Evolutionary conservation across 2,888 invertebrate species (phyloP).

Genomic region (Notodonta ziczac): DNA sequence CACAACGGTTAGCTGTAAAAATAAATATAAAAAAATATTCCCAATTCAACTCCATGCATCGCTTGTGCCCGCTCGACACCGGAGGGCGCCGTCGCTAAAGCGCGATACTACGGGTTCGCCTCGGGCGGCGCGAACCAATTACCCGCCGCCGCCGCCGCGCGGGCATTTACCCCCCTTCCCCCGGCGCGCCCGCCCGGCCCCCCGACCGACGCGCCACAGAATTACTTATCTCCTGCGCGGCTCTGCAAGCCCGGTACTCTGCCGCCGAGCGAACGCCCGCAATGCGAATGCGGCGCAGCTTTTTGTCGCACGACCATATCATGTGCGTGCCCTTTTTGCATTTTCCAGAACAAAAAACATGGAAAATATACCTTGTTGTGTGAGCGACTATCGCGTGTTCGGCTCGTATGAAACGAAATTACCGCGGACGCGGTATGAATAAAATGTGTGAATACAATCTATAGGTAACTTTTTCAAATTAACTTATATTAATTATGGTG

Average conservation of each 20-base stretch:
- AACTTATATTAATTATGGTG: background rate
- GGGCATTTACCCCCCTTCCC: conserved; percentile 76
- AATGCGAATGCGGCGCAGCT: conserved; percentile 69
- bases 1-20: conserved; percentile 15
- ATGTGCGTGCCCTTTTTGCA: conserved; percentile 46
- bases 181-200: conserved; percentile 49
- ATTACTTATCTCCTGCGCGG: conserved; percentile 72
- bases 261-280: conserved; percentile 78
- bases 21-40: conserved; percentile 33
- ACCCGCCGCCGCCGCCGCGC: conserved; percentile 79
- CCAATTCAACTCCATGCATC: conserved; percentile 54
- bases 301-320: conserved; percentile 49
- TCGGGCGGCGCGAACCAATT: conserved; percentile 85
- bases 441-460: background rate
- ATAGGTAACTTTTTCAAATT: background rate
- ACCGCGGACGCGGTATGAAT: background rate
- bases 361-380: background rate
- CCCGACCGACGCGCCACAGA: conserved; percentile 53
- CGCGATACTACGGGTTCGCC: conserved; percentile 84
- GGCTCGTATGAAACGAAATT: conserved; percentile 4
- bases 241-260: conserved; percentile 72
- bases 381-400: conserved; percentile 1
- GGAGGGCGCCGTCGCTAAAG: conserved; percentile 84
- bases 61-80: conserved; percentile 72
- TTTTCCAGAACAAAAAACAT: conserved; percentile 21